Evolutionary conservation across 1,140 invertebrate genomes (phyloP).

Genomic region (Drosophila arawakana): DNA sequence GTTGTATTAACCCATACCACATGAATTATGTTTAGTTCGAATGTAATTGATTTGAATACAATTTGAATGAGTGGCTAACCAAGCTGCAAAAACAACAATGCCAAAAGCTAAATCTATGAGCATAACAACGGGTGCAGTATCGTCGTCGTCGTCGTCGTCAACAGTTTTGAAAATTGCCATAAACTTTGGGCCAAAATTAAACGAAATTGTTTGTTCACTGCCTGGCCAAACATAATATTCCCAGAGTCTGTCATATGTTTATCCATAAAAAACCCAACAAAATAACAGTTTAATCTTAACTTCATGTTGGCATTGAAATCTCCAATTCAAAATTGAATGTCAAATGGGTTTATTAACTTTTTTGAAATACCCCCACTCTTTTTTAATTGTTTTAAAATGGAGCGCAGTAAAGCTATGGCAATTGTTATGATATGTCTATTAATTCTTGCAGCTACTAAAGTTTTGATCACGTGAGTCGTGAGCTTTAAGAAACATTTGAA

Average conservation of each 20-base stretch:
- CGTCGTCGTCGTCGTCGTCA: conserved; percentile 53
- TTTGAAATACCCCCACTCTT: neutral
- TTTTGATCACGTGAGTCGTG: too few species aligned
- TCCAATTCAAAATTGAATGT: conserved; percentile 8
- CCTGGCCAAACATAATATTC: conserved; percentile 23
- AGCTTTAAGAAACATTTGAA: too few species aligned
- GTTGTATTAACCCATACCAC: conserved; percentile 82
- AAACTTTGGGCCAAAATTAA: conserved; percentile 74
- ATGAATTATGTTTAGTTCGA: conserved; percentile 83
- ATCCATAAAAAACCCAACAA: neutral
- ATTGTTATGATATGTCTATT: too few species aligned
- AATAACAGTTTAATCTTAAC: conserved; percentile 5
- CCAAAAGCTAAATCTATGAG: conserved; percentile 13
- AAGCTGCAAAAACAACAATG: conserved; percentile 57
- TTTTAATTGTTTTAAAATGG: conserved; percentile 3
- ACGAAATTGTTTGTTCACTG: conserved; percentile 68
- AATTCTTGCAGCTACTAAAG: too few species aligned
- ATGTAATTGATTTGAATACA: conserved; percentile 83
- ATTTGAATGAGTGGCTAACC: conserved; percentile 72
- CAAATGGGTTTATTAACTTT: conserved; percentile 12
- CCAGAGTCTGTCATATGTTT: conserved; percentile 18
- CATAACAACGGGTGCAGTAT: conserved; percentile 64
- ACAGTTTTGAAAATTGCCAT: conserved; percentile 71
- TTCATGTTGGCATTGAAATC: conserved; percentile 11
- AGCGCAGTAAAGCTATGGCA: too few species aligned